Conservation (phyloP, 2,888 invertebrate genomes). For the Scaptomyza reducta region DNA sequence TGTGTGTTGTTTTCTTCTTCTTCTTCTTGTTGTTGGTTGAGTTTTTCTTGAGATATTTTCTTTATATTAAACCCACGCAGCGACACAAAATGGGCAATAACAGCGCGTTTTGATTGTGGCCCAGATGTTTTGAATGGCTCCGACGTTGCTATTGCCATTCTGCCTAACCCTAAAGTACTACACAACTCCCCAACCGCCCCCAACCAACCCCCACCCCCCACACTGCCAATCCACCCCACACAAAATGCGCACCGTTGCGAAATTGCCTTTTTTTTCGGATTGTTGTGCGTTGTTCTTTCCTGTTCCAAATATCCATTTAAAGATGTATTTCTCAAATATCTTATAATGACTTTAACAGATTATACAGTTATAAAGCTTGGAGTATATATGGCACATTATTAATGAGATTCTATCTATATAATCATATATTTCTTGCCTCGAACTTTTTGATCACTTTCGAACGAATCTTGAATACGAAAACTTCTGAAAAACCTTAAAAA, state of each 20-base stretch:
- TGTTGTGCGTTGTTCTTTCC: neutral
- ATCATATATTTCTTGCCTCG: no score
- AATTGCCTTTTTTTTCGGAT: conserved; percentile 50
- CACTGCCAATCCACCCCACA: conserved; percentile 15
- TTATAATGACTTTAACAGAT: no score
- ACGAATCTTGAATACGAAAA: no score
- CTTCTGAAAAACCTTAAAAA: no score
- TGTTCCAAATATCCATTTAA: neutral
- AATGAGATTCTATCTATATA: no score
- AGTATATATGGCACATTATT: no score
- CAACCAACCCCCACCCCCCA: neutral
- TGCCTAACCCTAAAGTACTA: conserved; percentile 63
- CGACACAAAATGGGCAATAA: conserved; percentile 66
- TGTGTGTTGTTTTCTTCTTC: no score
- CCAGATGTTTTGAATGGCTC: conserved; percentile 66
- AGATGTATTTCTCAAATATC: no score
- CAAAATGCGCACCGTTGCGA: conserved; percentile 56
- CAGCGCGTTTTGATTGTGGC: conserved; percentile 70
- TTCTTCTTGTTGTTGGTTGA: conserved; percentile 7
- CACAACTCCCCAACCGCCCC: conserved; percentile 27
- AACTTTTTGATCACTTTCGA: no score
- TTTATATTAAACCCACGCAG: conserved; percentile 60
- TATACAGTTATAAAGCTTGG: no score
- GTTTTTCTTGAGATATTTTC: conserved; percentile 14
- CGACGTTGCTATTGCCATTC: conserved; percentile 31